Percentiles rank a stretch among this genome's conserved stretches.
Evolutionary conservation across 2,113 vertebrate genomes (phyloP).

Genomic region (Todiramphus saurophagus): DNA sequence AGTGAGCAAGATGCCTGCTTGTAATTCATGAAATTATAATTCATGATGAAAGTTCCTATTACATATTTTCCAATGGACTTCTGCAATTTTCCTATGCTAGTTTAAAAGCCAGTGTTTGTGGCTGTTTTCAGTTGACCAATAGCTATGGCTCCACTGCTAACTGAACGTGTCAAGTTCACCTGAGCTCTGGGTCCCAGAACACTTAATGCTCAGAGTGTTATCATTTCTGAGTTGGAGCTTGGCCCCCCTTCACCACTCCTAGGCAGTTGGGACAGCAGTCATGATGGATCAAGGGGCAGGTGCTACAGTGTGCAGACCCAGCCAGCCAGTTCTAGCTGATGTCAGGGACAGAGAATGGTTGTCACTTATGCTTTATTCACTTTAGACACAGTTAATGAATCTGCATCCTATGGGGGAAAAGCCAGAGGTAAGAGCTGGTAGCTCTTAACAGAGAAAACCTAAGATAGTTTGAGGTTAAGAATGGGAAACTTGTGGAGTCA

Average conservation of each 20-base stretch:
- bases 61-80: not conserved
- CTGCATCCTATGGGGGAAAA: not conserved
- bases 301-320: accelerated
- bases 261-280: not conserved
- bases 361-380: not conserved
- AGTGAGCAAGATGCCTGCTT: not conserved
- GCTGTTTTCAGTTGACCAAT: not conserved
- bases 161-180: not conserved
- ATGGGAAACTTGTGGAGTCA: not conserved
- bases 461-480: not conserved
- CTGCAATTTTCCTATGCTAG: not conserved
- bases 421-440: not conserved
- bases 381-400: not conserved
- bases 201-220: not conserved
- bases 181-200: not conserved
- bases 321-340: not conserved
- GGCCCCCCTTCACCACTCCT: not conserved
- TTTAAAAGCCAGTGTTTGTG: not conserved
- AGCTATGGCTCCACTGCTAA: not conserved
- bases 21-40: not conserved
- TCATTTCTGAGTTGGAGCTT: not conserved
- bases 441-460: not conserved
- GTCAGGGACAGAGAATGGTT: not conserved
- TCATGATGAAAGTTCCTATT: not conserved
- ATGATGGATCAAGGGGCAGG: not conserved